Evolutionary conservation across 2,797 vertebrate genomes (phyloP).

Genomic region (Falco peregrinus): DNA sequence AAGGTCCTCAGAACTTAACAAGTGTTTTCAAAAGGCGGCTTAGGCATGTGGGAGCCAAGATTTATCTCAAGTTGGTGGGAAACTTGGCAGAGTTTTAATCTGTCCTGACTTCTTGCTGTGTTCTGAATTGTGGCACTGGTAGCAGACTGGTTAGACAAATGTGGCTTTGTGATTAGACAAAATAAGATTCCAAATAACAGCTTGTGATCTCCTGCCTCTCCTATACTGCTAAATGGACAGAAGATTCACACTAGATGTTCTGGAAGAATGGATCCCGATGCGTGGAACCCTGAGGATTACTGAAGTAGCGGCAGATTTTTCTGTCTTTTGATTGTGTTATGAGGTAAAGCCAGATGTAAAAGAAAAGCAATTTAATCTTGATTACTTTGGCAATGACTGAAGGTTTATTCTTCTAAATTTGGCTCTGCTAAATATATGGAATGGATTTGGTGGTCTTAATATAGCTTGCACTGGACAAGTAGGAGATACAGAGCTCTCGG

Average conservation of each 20-base stretch:
- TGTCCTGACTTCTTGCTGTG: neutral
- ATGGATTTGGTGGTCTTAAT: neutral
- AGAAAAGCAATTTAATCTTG: neutral
- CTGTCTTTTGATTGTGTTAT: neutral
- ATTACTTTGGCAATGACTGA: neutral
- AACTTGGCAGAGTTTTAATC: neutral
- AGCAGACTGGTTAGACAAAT: neutral
- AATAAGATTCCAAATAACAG: neutral
- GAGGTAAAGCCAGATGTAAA: neutral
- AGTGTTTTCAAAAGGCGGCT: neutral
- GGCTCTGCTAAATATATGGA: neutral
- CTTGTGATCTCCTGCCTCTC: neutral
- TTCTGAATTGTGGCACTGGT: neutral
- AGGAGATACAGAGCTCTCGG: neutral
- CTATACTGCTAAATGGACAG: neutral
- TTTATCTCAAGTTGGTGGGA: neutral
- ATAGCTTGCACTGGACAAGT: neutral
- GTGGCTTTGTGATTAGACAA: neutral
- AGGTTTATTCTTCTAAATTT: neutral
- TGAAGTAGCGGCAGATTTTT: neutral
- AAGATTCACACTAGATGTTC: neutral
- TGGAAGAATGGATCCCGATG: neutral
- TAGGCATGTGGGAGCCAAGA: neutral
- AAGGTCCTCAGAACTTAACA: neutral
- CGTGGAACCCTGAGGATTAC: neutral